Evolutionary conservation across 2,888 invertebrate species (phyloP).

Genomic region (Steinernema carpocapsae): DNA sequence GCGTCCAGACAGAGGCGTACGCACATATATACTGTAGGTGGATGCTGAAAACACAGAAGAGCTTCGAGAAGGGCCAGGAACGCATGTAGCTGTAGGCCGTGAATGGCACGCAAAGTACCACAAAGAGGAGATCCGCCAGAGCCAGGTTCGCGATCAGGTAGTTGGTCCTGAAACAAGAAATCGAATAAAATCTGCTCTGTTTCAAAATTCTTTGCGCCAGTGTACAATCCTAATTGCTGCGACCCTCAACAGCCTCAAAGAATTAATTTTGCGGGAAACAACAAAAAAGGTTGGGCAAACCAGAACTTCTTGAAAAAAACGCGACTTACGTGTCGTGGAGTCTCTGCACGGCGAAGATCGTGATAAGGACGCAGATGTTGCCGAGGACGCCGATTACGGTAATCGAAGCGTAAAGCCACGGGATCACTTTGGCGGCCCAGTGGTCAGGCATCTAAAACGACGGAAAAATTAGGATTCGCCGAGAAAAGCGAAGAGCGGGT

Average conservation of each 20-base stretch:
- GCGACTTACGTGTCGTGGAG: conserved; percentile 21
- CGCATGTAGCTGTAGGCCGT: conserved; percentile 69
- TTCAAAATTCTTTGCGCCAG: too few relatives aligned
- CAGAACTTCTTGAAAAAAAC: too few relatives aligned
- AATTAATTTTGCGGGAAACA: too few relatives aligned
- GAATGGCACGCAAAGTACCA: conserved; percentile 86
- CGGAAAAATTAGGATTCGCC: not conserved
- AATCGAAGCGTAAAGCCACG: conserved; percentile 20
- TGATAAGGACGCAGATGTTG: conserved; percentile 25
- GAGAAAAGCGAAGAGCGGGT: not conserved
- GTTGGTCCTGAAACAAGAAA: conserved; percentile 77
- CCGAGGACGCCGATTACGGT: conserved; percentile 8
- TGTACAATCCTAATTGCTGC: too few relatives aligned
- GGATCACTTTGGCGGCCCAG: conserved; percentile 29
- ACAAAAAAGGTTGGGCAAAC: too few relatives aligned
- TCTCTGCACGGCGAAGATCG: conserved; percentile 26
- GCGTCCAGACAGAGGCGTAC: conserved; percentile 87
- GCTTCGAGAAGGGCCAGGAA: conserved; percentile 38
- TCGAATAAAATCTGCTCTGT: too few relatives aligned
- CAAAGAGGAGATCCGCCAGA: conserved; percentile 85
- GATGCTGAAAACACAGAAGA: conserved; percentile 82
- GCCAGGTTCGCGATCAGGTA: conserved; percentile 87
- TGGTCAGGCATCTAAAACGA: conserved; percentile 2
- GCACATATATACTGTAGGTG: conserved; percentile 85
- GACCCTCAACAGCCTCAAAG: too few relatives aligned